These are phyloP conservation scores for Diplodus puntazzo DNA, from an alignment of 2,797 vertebrate species.

Conservation along the genomic window DNA sequence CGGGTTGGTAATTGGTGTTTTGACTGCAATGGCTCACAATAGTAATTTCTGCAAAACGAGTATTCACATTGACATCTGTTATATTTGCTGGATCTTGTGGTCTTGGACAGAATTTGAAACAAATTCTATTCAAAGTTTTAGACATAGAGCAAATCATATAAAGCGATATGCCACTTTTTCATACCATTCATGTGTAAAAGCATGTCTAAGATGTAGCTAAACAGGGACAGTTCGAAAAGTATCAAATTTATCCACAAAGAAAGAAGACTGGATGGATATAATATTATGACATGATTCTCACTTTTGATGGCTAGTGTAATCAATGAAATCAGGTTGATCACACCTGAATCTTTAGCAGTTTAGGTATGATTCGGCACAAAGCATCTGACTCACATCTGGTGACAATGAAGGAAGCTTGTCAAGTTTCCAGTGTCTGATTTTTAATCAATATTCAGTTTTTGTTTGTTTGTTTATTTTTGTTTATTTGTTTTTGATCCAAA, in stretches of 20 bases:
- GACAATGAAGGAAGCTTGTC: conserved; percentile 10
- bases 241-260: background rate
- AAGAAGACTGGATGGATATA: background rate
- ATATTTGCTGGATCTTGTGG: background rate
- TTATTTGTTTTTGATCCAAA: background rate
- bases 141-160: background rate
- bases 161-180: conserved; percentile 15
- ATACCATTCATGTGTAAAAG: background rate
- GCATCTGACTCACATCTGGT: conserved; percentile 22
- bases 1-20: conserved; percentile 21
- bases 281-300: background rate
- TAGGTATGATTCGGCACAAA: background rate
- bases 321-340: background rate
- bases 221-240: background rate
- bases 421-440: background rate
- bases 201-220: background rate
- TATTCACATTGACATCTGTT: background rate
- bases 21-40: conserved; percentile 17
- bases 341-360: background rate
- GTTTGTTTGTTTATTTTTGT: too few species aligned
- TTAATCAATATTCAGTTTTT: conserved; percentile 7
- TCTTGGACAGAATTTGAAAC: background rate
- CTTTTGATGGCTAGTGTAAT: background rate
- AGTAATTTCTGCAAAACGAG: conserved; percentile 18
- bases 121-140: background rate